Evolutionary conservation across 2,113 vertebrate genomes (phyloP).

Genomic region (Burhinus oedicnemus): DNA sequence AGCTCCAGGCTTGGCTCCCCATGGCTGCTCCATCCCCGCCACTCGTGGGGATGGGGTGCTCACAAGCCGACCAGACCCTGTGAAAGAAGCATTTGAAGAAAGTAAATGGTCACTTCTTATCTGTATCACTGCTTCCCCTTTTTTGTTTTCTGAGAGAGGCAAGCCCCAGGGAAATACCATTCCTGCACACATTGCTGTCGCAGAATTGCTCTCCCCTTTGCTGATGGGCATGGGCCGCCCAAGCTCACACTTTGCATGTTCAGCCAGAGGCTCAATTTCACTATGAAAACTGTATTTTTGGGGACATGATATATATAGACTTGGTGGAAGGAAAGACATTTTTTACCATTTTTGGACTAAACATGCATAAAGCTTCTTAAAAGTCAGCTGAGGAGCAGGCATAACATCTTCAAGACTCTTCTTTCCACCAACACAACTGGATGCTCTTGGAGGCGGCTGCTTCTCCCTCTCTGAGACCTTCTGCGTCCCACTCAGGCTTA

Average conservation of each 20-base stretch:
- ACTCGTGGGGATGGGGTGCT: neutral
- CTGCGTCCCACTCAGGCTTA: neutral
- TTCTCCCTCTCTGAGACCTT: neutral
- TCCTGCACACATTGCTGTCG: neutral
- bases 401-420: neutral
- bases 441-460: neutral
- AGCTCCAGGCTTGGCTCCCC: slow-evolving; percentile 55
- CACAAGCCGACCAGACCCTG: slow-evolving; percentile 37
- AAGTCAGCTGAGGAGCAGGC: neutral
- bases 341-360: neutral
- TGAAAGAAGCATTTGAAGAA: neutral
- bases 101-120: neutral
- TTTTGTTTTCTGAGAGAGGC: neutral
- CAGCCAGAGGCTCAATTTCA: neutral
- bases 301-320: neutral
- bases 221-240: neutral
- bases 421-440: neutral
- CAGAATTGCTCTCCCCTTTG: neutral
- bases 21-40: neutral
- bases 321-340: neutral
- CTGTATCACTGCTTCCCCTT: neutral
- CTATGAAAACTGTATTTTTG: neutral
- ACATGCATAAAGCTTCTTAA: neutral
- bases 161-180: neutral
- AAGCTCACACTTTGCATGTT: neutral